phyloP scores from a whole-genome alignment of 92 coral and sea anemone species.

The Epizoanthus rinbou region DNA sequence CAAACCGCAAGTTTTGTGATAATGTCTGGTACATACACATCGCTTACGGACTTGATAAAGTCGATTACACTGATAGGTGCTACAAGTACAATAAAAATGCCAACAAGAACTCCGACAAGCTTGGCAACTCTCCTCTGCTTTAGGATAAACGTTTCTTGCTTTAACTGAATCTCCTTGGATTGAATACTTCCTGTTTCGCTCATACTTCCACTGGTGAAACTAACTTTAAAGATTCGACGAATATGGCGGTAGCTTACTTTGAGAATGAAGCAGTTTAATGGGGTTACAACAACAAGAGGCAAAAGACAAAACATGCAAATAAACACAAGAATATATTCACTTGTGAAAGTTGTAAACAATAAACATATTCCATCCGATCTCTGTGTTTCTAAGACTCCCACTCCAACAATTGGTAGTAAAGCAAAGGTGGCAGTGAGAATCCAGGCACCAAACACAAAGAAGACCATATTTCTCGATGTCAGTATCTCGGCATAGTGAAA shows the following conservation, averaged over 20 bases:
- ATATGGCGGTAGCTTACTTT: slow-evolving; percentile 10
- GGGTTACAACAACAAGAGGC: slow-evolving; percentile 1
- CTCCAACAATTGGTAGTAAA: slow-evolving; percentile 42
- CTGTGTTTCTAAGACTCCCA: slow-evolving; percentile 19
- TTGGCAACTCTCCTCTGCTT: slow-evolving; percentile 58
- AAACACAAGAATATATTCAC: slow-evolving; percentile 8
- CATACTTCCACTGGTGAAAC: not conserved
- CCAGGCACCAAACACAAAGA: slow-evolving; percentile 31
- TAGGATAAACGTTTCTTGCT: not conserved
- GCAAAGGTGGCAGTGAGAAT: not conserved
- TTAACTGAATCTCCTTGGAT: not conserved
- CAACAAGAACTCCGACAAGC: slow-evolving; percentile 51
- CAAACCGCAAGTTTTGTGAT: slow-evolving; percentile 50
- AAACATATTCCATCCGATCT: not conserved
- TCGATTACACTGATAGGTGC: slow-evolving; percentile 65
- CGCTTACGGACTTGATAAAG: slow-evolving; percentile 36
- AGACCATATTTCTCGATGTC: slow-evolving; percentile 20
- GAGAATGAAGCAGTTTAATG: slow-evolving; percentile 16
- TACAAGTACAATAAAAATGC: slow-evolving; percentile 54
- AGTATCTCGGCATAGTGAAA: slow-evolving; percentile 33
- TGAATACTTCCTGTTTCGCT: not conserved
- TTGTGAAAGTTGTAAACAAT: not conserved
- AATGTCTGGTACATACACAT: slow-evolving; percentile 33
- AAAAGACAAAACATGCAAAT: not conserved
- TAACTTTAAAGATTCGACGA: not conserved